Evolutionary conservation across 1,140 invertebrate species (phyloP).

Genomic region (Eueides isabella): DNA sequence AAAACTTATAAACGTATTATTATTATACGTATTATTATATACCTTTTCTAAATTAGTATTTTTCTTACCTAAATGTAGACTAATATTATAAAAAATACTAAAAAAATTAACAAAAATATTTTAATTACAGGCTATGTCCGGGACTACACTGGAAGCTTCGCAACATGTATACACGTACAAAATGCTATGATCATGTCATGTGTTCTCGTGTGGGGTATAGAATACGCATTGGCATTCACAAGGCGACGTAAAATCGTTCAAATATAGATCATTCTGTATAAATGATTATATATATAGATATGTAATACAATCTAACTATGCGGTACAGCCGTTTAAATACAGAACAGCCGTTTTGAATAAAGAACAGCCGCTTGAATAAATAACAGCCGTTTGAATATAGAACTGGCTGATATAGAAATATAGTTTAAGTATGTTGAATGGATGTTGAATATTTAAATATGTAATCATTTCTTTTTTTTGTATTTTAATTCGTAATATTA

Average conservation of each 20-base stretch:
- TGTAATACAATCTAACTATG: neutral
- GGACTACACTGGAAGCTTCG: slow-evolving; percentile 86
- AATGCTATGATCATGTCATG: slow-evolving; percentile 86
- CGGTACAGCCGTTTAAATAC: neutral
- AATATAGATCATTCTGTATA: slow-evolving; percentile 55
- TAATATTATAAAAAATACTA: too few relatives aligned
- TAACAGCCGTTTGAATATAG: too few relatives aligned
- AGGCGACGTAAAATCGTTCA: slow-evolving; percentile 74
- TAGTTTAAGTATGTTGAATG: slow-evolving; percentile 1
- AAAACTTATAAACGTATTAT: too few relatives aligned
- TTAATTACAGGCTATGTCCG: slow-evolving; percentile 84
- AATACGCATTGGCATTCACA: slow-evolving; percentile 82
- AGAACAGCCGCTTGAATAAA: too few relatives aligned
- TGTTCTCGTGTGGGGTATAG: slow-evolving; percentile 86
- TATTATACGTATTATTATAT: too few relatives aligned
- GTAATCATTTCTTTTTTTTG: neutral
- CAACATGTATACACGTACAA: slow-evolving; percentile 87
- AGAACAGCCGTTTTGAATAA: neutral
- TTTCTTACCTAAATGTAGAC: too few relatives aligned
- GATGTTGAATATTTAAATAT: neutral
- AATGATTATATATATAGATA: neutral
- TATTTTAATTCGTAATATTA: neutral
- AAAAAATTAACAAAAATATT: too few relatives aligned
- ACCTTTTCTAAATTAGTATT: too few relatives aligned
- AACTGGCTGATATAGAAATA: neutral